Conservation (phyloP, 2,113 vertebrate genomes). For the Bostrychus sinensis region DNA sequence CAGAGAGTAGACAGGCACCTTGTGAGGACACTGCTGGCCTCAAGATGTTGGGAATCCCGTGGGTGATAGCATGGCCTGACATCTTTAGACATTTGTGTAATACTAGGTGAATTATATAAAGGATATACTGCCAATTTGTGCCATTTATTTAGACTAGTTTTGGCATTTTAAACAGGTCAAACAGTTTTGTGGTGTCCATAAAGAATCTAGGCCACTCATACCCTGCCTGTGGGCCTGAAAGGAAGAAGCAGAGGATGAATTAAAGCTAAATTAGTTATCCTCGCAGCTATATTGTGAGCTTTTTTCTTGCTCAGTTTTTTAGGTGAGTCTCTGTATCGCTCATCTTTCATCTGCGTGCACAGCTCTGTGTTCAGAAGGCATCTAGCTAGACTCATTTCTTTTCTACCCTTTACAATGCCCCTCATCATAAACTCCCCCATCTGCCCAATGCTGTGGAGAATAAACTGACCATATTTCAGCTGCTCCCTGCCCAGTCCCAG, state of each 20-base stretch:
- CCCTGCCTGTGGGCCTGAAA: conserved; percentile 58
- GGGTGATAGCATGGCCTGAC: conserved; percentile 42
- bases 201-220: conserved; percentile 71
- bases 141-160: conserved; percentile 34
- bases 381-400: conserved; percentile 74
- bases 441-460: conserved; percentile 68
- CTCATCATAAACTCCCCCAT: conserved; percentile 73
- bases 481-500: conserved; percentile 65
- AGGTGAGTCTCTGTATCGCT: conserved; percentile 55
- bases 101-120: conserved; percentile 5
- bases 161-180: conserved; percentile 39
- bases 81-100: conserved; percentile 36
- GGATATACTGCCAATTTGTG: conserved; percentile 30
- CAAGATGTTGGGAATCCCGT: conserved; percentile 42
- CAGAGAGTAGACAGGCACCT: conserved; percentile 52
- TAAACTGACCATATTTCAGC: conserved; percentile 73
- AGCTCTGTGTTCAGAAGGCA: conserved; percentile 78
- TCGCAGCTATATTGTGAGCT: conserved; percentile 54
- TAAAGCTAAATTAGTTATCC: conserved; percentile 81
- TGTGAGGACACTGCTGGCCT: conserved; percentile 41
- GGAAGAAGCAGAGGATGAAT: conserved; percentile 71
- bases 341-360: conserved; percentile 69
- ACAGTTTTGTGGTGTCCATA: conserved; percentile 43
- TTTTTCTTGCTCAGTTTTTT: conserved; percentile 59
- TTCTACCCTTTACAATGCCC: conserved; percentile 71